Percentiles rank a stretch among this genome's conserved stretches.
These are phyloP conservation scores for Solenopsis invicta DNA, from an alignment of 1,140 invertebrate species.

Conservation along the genomic window DNA sequence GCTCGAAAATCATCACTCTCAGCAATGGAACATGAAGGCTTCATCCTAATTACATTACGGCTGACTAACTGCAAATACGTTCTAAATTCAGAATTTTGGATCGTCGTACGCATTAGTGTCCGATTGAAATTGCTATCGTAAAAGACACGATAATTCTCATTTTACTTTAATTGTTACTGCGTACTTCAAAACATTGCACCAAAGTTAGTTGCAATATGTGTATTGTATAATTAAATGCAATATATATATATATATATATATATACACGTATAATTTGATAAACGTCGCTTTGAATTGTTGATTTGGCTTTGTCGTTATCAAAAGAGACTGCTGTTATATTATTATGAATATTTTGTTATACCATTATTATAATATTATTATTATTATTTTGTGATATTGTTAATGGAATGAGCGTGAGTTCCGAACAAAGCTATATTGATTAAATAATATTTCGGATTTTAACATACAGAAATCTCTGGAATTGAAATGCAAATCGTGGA, in stretches of 20 bases:
- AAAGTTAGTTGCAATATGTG: not conserved
- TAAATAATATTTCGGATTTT: conserved; percentile 2
- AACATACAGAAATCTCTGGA: not conserved
- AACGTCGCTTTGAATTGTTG: not conserved
- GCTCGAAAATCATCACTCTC: conserved; percentile 52
- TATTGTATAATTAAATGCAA: not conserved
- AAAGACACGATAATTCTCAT: not conserved
- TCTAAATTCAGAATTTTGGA: conserved; percentile 27
- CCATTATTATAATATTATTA: not conserved
- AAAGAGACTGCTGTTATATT: not conserved
- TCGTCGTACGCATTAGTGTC: not conserved
- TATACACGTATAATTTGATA: not conserved
- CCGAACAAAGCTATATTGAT: not conserved
- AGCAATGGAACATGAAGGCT: conserved; percentile 31
- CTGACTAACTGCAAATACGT: conserved; percentile 14
- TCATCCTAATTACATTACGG: conserved; percentile 48
- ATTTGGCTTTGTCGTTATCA: not conserved
- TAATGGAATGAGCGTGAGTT: conserved; percentile 20
- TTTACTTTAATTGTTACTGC: not conserved
- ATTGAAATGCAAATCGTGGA: not conserved
- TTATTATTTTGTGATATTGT: not conserved
- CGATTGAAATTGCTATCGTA: not conserved
- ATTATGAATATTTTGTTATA: not conserved
- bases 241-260: not conserved
- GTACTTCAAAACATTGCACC: not conserved